These are phyloP conservation scores for Burhinus oedicnemus DNA, from an alignment of 2,113 vertebrate species.

Conservation along the genomic window DNA sequence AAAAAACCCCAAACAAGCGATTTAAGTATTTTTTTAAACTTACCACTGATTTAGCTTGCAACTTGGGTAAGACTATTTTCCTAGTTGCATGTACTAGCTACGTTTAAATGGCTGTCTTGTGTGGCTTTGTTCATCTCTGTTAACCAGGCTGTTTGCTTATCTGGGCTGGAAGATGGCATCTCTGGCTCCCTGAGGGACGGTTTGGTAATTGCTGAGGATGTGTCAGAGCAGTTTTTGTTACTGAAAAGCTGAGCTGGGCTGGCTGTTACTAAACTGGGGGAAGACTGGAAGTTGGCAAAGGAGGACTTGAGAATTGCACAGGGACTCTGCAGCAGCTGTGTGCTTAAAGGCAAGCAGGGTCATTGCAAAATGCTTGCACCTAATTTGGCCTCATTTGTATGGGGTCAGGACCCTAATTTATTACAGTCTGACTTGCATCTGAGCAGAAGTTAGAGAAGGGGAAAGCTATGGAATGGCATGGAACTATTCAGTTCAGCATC, in stretches of 20 bases:
- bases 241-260: neutral
- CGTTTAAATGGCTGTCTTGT: rapidly evolving
- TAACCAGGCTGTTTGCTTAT: neutral
- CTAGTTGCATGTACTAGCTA: neutral
- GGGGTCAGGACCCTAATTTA: neutral
- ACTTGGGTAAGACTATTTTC: neutral
- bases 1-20: neutral
- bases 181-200: rapidly evolving
- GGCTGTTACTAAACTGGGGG: neutral
- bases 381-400: neutral
- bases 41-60: neutral
- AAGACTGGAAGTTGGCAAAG: neutral
- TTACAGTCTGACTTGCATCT: neutral
- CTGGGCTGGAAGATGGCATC: neutral
- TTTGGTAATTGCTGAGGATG: neutral
- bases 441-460: neutral
- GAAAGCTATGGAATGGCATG: neutral
- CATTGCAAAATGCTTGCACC: neutral
- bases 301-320: neutral
- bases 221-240: neutral
- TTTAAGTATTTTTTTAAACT: neutral
- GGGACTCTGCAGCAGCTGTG: neutral
- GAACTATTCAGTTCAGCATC: neutral
- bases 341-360: neutral
- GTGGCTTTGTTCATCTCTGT: neutral